Percentiles rank a stretch among this genome's conserved stretches.
Conservation (phyloP, 2,113 vertebrate species). For the Bubo blakistoni region DNA sequence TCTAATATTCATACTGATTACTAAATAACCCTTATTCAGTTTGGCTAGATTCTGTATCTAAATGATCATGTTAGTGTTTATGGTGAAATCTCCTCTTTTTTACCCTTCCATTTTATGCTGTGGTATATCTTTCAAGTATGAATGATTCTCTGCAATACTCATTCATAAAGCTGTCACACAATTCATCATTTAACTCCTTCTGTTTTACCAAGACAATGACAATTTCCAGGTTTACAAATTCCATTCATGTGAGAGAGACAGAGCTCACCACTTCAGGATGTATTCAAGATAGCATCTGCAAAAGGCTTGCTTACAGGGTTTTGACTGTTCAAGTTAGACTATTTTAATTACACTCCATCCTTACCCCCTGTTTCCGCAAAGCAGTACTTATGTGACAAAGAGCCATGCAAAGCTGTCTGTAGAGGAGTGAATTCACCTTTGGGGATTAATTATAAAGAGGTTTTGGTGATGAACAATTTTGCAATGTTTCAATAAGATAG, state of each 20-base stretch:
- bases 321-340: not conserved
- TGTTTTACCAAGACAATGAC: not conserved
- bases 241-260: not conserved
- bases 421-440: conserved; percentile 16
- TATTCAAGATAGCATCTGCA: not conserved
- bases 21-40: not conserved
- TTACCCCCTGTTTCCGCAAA: not conserved
- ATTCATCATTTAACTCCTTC: not conserved
- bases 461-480: conserved; percentile 20
- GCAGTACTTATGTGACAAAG: not conserved
- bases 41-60: not conserved
- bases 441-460: conserved; percentile 41
- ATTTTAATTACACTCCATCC: not conserved
- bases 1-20: not conserved
- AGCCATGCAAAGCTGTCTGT: not conserved
- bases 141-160: not conserved
- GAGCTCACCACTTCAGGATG: not conserved
- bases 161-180: not conserved
- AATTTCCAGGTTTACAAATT: not conserved
- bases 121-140: not conserved
- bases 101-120: not conserved
- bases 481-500: not conserved
- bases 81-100: not conserved
- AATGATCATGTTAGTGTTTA: not conserved
- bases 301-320: not conserved